Conservation (phyloP, 2,888 invertebrate species). For the Suillia variegata region DNA sequence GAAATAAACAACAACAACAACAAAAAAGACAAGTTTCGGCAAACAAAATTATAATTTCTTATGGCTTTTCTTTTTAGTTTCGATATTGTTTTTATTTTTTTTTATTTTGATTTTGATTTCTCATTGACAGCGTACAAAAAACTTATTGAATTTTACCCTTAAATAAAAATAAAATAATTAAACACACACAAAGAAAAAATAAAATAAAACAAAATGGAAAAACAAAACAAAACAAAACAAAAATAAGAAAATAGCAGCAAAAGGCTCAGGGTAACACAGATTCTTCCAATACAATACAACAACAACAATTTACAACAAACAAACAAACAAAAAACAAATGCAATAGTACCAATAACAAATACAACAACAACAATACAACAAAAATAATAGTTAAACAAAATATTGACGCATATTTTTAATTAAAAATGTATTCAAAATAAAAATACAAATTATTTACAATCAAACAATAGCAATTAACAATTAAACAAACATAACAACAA, state of each 20-base stretch:
- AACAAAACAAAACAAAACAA: slow-evolving; percentile 27
- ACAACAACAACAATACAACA: slow-evolving; percentile 19
- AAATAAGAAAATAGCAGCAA: slow-evolving; percentile 31
- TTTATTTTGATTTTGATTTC: too few species aligned
- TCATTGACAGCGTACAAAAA: slow-evolving; percentile 28
- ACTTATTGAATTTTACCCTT: slow-evolving; percentile 29
- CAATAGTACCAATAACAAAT: slow-evolving; percentile 34
- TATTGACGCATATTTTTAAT: slow-evolving; percentile 19
- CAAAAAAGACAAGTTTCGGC: slow-evolving; percentile 36
- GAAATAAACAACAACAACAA: slow-evolving; percentile 8
- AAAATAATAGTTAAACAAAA: slow-evolving; percentile 21
- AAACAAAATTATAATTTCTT: slow-evolving; percentile 27
- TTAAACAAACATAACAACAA: slow-evolving; percentile 9
- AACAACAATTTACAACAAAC: slow-evolving; percentile 32
- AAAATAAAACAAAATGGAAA: slow-evolving; percentile 6
- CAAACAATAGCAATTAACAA: slow-evolving; percentile 21
- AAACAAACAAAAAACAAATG: slow-evolving; percentile 8
- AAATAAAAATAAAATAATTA: not conserved
- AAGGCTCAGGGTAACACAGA: slow-evolving; percentile 63
- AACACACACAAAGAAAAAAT: slow-evolving; percentile 9
- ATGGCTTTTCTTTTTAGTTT: slow-evolving; percentile 1
- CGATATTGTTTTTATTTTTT: slow-evolving; percentile 1
- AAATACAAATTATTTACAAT: slow-evolving; percentile 32
- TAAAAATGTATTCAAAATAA: slow-evolving; percentile 19
- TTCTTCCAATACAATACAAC: slow-evolving; percentile 59